These are phyloP conservation scores for Epistrophe eligans DNA, from an alignment of 2,888 invertebrate genomes.

Conservation along the genomic window DNA sequence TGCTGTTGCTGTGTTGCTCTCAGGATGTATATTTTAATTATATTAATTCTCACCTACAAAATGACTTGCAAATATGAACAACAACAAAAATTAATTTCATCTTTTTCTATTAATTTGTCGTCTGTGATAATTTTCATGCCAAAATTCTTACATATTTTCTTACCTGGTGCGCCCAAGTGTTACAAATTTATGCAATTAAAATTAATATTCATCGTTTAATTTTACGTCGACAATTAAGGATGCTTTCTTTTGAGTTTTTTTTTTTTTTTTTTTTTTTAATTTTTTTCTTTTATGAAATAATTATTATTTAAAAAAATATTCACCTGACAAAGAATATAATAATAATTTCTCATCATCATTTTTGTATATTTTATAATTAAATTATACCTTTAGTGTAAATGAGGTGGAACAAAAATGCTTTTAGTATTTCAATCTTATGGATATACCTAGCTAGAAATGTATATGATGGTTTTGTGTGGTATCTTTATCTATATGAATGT, in stretches of 20 bases:
- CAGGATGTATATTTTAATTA: conserved; percentile 40
- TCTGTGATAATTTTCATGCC: conserved; percentile 43
- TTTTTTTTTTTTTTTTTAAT: not conserved
- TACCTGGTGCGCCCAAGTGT: conserved; percentile 54
- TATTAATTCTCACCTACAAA: conserved; percentile 47
- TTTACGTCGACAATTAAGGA: conserved; percentile 52
- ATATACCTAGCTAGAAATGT: too few species aligned
- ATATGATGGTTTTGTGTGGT: not conserved
- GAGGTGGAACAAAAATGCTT: conserved; percentile 33
- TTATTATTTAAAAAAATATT: conserved; percentile 27
- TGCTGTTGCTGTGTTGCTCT: not conserved
- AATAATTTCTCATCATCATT: conserved; percentile 35
- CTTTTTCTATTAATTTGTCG: not conserved
- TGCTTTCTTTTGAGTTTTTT: not conserved
- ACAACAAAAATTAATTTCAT: conserved; percentile 22
- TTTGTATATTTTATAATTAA: conserved; percentile 35
- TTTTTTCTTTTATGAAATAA: not conserved
- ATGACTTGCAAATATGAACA: conserved; percentile 60
- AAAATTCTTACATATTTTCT: conserved; percentile 51
- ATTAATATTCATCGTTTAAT: conserved; percentile 66
- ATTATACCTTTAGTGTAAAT: conserved; percentile 40
- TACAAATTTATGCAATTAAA: conserved; percentile 74
- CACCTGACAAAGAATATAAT: conserved; percentile 67
- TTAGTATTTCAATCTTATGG: conserved; percentile 11
- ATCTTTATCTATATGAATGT: not conserved